Base-by-base conservation (phyloP, 2,888 invertebrate species). In the Dugesia japonica region DNA sequence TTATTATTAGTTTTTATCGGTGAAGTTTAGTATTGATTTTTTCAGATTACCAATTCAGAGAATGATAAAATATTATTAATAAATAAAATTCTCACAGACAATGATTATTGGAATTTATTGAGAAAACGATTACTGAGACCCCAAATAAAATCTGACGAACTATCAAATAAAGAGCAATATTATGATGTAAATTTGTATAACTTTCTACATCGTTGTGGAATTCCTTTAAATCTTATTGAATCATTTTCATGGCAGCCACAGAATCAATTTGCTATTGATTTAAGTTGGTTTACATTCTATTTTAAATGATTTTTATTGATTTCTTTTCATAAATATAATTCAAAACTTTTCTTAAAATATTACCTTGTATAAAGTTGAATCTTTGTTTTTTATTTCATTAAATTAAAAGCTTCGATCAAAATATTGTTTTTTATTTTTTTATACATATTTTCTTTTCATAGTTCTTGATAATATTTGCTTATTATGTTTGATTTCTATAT, bases 121-220 rank as follows among this genome's bases (percentile, higher is more conserved):
- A 4, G 56, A 23, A 56, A 56, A n/a, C n/a, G 56, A 4, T 56
- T 56, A 56, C 23, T 56, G 4, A n/a, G 56, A 7, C 56, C 56
- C 4, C 56, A 56, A 56, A 56, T 56, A 4, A 56, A n/a, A 20
- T n/a, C n/a, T 13, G 56, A 56, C 1, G 23, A 4, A 4, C 17
- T n/a, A 7, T 56, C 56, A 13, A 56, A 56, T 56, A n/a, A 9
- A 4, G 56, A 56, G 17, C 56, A 56, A n/a, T 56, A 56, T 56
- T 56, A 56, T 56, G 56, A 56, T 20, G 56, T 56, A 7, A 56
- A 56, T 56, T 56, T 56, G 56, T 56, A 56, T n/a, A 56, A 23
- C 17, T 56, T 56, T 56, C 56, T 56, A 1, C 20, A 56, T 23
- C 56, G 56, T 23, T 20, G 20, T 23, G 56, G 56, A 4, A 20